A percentile compares a stretch with the other conserved stretches of the same genome.
These are phyloP conservation scores for Corythaixoides concolor DNA, from an alignment of 2,113 vertebrate genomes.

Conservation along the genomic window DNA sequence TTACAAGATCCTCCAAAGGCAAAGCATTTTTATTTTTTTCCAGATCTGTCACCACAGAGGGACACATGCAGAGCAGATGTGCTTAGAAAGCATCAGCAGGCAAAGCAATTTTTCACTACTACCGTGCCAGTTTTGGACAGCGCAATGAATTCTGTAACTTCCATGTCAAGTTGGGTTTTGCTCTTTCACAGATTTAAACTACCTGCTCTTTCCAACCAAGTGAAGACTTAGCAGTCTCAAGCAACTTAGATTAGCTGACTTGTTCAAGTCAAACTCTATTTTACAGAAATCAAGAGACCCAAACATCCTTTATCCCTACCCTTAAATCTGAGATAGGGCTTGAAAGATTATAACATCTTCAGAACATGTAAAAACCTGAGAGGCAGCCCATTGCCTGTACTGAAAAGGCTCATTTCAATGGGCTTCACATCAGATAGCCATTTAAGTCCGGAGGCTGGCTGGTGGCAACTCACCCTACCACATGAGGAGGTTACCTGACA, in stretches of 20 bases:
- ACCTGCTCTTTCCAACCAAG: neutral
- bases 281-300: neutral
- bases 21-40: neutral
- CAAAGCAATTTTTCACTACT: neutral
- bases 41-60: conserved; percentile 17
- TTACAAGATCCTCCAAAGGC: neutral
- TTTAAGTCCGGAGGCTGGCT: neutral
- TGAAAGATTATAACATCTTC: neutral
- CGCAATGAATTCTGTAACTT: neutral
- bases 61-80: conserved; percentile 33
- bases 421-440: neutral
- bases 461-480: neutral
- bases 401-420: neutral
- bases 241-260: neutral
- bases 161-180: neutral
- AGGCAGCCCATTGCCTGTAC: neutral
- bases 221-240: neutral
- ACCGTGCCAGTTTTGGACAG: neutral
- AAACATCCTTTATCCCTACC: neutral
- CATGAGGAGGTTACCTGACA: neutral
- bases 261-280: neutral
- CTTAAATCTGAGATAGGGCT: neutral
- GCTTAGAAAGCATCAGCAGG: neutral
- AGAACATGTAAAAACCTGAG: neutral
- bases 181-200: neutral